Percentiles rank a stretch among this genome's conserved stretches.
Conservation (phyloP, 2,797 vertebrate genomes). For the Zalophus californianus region DNA sequence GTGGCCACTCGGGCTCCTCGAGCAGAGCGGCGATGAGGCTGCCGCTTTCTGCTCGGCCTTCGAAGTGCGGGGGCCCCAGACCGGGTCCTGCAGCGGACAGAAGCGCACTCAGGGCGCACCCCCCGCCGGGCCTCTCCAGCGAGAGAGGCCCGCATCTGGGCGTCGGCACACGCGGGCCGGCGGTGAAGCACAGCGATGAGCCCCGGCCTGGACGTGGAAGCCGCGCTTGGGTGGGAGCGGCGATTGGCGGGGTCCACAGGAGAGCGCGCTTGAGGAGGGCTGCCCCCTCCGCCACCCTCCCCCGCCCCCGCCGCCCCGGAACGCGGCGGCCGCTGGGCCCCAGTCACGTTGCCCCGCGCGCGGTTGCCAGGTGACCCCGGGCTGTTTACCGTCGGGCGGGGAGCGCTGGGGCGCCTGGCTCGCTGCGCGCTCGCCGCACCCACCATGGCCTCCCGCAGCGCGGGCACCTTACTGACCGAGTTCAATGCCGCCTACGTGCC, state of each 20-base stretch:
- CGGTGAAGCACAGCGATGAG: no score
- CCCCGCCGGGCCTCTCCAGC: not conserved
- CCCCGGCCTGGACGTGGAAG: not conserved
- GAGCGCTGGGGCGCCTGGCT: conserved; percentile 52
- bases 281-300: no score
- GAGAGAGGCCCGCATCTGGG: rapidly evolving
- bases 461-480: conserved; percentile 81
- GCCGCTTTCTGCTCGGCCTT: not conserved
- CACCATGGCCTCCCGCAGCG: conserved; percentile 84
- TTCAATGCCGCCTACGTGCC: conserved; percentile 82
- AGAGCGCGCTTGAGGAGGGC: not conserved
- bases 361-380: conserved; percentile 66
- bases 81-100: rapidly evolving
- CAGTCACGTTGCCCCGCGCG: conserved; percentile 19
- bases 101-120: not conserved
- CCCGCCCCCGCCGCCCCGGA: not conserved
- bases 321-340: rapidly evolving
- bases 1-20: rapidly evolving
- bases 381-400: not conserved
- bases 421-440: conserved; percentile 26
- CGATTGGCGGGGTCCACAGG: not conserved
- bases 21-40: not conserved
- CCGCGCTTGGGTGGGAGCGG: not conserved
- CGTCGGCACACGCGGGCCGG: not conserved
- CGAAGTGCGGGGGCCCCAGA: not conserved